Percentiles rank a stretch among this genome's conserved stretches.
Evolutionary conservation across 2,797 vertebrate species (phyloP).

Genomic region (Hippopotamyrus pictus): DNA sequence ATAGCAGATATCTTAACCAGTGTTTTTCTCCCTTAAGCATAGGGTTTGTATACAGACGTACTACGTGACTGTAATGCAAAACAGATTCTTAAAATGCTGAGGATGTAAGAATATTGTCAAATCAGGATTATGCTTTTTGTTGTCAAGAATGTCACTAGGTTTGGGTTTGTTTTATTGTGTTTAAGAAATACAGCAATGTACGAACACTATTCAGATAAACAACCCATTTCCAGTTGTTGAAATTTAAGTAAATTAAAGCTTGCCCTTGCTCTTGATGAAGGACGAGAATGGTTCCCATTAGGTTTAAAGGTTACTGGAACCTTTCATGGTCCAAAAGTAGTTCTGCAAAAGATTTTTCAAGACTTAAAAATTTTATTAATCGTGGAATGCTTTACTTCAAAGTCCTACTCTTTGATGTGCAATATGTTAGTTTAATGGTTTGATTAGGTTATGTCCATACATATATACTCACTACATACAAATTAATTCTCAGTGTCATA

Average conservation of each 20-base stretch:
- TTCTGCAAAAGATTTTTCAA: background rate
- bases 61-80: background rate
- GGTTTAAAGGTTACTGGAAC: conserved; percentile 2
- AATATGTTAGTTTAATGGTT: background rate
- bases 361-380: background rate
- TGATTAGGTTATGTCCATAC: background rate
- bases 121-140: conserved; percentile 2
- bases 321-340: background rate
- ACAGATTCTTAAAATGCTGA: conserved; percentile 4
- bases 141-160: background rate
- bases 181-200: background rate
- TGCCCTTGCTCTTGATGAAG: conserved; percentile 39
- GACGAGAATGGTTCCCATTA: conserved; percentile 27
- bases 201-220: background rate
- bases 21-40: background rate
- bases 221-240: conserved; percentile 30
- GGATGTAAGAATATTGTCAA: background rate
- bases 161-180: background rate
- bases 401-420: background rate
- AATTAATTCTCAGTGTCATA: background rate
- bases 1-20: background rate
- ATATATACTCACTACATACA: background rate
- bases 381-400: background rate
- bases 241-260: conserved; percentile 41
- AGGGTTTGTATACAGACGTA: background rate